Base-by-base conservation (phyloP, 2,113 vertebrate species). In the Corydoras sp. region DNA sequence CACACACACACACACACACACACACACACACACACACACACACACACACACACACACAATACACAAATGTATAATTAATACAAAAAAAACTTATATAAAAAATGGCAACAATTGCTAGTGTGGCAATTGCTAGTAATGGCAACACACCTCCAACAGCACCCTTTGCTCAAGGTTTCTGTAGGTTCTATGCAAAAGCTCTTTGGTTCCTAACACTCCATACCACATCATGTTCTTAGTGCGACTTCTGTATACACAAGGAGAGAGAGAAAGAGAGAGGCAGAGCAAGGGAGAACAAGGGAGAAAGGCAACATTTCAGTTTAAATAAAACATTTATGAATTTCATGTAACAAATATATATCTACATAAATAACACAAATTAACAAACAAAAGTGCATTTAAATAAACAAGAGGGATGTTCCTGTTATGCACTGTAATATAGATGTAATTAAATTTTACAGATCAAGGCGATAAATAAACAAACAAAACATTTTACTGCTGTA, bases 151-250 rank as follows among this genome's bases (percentile, higher is more conserved):
- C 5, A 99, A 89, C 73, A 97, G 94, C 80, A 98, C 95, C 72
- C 96, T 97, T 85, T 99, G 96, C 84, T 98, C 96, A 78, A 98
- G 86, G 78, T 99, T 99, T 87, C 98, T 99, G 75, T 99, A 99
- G 0, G 96, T 98, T 77, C 96, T 92, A 83, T 99, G 96, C 66
- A 99, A 84, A 10, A 98, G 89, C 79, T 99, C 96, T 83, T 95
- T 94, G 0, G 96, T 99, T 62, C 96, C 96, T 83, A 99, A 83
- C 56, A 99, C 96, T 9, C 96, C 96, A 58, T 99, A 99, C 95
- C 96, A 99, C 96, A 99, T 98, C 94, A 98, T 93, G 79, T 99
- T 99, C 88, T 99, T 99, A 0, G 96, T 99, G 24, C 96, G 92
- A 82, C 96, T 99, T 85, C 96, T 99, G 35, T 30, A 69, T 60